These are phyloP conservation scores for Liposcelis brunnea DNA, from an alignment of 2,888 invertebrate species.

Conservation along the genomic window DNA sequence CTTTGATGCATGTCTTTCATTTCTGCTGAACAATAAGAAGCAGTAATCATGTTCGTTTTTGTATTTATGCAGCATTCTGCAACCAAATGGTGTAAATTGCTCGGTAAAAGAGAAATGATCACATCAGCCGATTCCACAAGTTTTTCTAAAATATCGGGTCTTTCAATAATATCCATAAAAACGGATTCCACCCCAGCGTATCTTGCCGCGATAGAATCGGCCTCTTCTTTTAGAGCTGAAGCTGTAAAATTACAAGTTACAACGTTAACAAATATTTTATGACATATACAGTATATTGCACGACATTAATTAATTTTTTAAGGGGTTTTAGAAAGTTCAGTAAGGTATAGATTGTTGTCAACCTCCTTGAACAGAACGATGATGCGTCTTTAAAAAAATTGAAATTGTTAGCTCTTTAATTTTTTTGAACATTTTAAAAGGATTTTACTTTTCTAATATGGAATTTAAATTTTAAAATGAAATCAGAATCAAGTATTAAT, in stretches of 20 bases:
- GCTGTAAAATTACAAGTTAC: conserved; percentile 35
- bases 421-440: no score
- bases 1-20: conserved; percentile 60
- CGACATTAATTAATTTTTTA: neutral
- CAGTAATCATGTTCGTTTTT: conserved; percentile 86
- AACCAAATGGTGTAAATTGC: conserved; percentile 67
- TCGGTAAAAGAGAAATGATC: conserved; percentile 80
- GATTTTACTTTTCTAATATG: no score
- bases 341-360: no score
- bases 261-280: conserved; percentile 5
- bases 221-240: conserved; percentile 73
- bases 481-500: no score
- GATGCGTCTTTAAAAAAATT: no score
- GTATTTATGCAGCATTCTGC: conserved; percentile 77
- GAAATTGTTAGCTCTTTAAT: no score
- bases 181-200: conserved; percentile 65
- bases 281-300: no score
- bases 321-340: neutral
- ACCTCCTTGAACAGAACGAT: no score
- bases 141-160: conserved; percentile 46
- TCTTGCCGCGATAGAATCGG: conserved; percentile 59
- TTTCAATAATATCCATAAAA: conserved; percentile 64
- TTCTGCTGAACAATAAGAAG: conserved; percentile 79
- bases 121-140: conserved; percentile 57
- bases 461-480: no score